Evolutionary conservation across 2,888 invertebrate species (phyloP), one percentile per base, ranked within the genome.

Genomic region (Brenthis daphne): DNA sequence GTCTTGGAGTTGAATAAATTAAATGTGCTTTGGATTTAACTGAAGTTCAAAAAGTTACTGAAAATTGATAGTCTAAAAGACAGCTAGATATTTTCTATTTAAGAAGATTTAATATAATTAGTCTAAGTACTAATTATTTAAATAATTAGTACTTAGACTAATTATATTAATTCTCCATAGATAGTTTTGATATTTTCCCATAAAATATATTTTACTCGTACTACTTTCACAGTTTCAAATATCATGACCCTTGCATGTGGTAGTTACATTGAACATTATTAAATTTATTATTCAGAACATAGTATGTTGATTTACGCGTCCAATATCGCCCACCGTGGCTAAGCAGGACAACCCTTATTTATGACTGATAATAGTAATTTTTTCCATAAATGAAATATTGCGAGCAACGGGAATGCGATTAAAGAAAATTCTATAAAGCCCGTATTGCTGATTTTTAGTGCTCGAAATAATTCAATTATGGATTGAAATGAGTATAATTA

Each of bases 321-420:
- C 67, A 67, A 67, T 67, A 61, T 63, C 56, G 37, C 65, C 67
- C 63, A 54, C 64, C 65, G 67, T 68, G 57, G 51, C 68, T 67
- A 63, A 57, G 65, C 68, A 56, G 65, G 65, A 72, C 65, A 54
- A 33, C 37, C 65, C 54, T 69, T 73, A 77, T 77, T 77, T 77
- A 77, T 75, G 74, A 60, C 77, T 84, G 79, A 82, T 85, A 82
- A 80, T 80, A 68, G 80, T 73, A 65, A 81, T 83, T 83, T 82
- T 77, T 79, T 78, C 78, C 77, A 77, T 77, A 70, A 69, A 58
- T 80, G 77, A 80, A 79, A 79, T 75, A 82, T 82, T 76, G 60
- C 68, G 14, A 79, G 74, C 70, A 65, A 71, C 64, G 55, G 75
- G 68, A 74, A 77, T 76, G 73, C 72, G 75, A 75, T 82, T 83